A percentile compares a stretch with the other conserved stretches of the same genome.
phyloP scores from a whole-genome alignment of 2,888 invertebrate genomes.

The Heteromyza rotundicornis region DNA sequence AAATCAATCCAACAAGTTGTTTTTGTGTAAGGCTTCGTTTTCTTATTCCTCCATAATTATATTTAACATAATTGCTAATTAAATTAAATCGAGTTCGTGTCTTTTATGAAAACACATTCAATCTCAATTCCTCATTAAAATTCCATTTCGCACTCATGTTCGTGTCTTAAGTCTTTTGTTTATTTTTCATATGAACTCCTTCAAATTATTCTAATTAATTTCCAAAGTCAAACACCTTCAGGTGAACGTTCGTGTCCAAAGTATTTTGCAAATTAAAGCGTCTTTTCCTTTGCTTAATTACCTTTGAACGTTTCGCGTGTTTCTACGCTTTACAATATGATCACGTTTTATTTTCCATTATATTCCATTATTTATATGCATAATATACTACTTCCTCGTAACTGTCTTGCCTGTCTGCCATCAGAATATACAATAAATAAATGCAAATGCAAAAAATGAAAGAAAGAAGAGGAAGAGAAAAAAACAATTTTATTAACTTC shows the following conservation, averaged over 20 bases:
- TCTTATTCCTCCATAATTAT: too few relatives aligned
- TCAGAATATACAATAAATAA: neutral
- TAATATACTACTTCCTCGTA: neutral
- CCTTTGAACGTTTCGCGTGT: neutral
- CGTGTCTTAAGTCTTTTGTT: constrained; percentile 37
- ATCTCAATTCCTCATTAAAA: too few relatives aligned
- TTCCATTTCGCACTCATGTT: too few relatives aligned
- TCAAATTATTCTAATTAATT: neutral
- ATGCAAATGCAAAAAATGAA: neutral
- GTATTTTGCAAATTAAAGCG: neutral
- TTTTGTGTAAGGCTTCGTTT: too few relatives aligned
- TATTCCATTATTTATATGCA: neutral
- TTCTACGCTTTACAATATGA: neutral
- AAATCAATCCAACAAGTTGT: too few relatives aligned
- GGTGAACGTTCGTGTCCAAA: neutral
- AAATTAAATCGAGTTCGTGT: too few relatives aligned
- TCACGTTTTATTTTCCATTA: neutral
- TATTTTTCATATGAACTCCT: neutral
- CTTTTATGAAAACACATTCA: too few relatives aligned
- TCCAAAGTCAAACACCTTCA: neutral
- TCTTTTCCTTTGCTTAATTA: neutral
- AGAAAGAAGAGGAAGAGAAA: constrained; percentile 31
- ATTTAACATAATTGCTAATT: too few relatives aligned
- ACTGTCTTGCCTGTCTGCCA: too few relatives aligned
- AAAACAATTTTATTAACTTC: constrained; percentile 30